phyloP scores from a whole-genome alignment of 1,140 invertebrate species.

The Caenorhabditis latens region DNA sequence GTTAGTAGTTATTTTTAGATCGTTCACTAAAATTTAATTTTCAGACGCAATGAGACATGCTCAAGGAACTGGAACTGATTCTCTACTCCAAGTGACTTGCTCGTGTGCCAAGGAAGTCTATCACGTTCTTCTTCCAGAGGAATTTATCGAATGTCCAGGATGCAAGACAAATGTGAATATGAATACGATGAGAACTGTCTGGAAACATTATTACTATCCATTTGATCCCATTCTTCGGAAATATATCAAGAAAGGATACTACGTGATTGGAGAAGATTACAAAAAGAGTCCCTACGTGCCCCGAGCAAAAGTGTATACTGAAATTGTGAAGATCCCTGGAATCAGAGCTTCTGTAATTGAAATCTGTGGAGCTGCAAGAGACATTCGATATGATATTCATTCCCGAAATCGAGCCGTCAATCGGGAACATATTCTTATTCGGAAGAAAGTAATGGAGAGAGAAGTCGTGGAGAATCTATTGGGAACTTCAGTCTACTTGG shows the following conservation, averaged over 20 bases:
- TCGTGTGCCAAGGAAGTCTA: conserved; percentile 2
- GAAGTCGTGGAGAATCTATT: conserved; percentile 16
- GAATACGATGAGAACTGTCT: conserved; percentile 4
- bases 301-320: neutral
- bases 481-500: conserved; percentile 3
- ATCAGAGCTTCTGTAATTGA: conserved; percentile 28
- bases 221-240: neutral
- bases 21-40: neutral
- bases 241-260: neutral
- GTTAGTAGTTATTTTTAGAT: neutral
- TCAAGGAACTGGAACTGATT: conserved; percentile 1
- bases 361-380: neutral
- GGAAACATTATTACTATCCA: conserved; percentile 20
- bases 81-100: conserved; percentile 6
- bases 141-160: neutral
- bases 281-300: conserved; percentile 12
- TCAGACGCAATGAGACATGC: conserved; percentile 2
- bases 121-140: neutral
- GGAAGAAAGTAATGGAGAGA: neutral
- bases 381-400: neutral
- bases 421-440: conserved; percentile 13
- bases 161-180: conserved; percentile 3
- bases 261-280: neutral
- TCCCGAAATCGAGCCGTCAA: neutral
- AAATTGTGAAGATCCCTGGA: conserved; percentile 24